These are phyloP conservation scores for Lysandra bellargus DNA, from an alignment of 2,888 invertebrate genomes.

Conservation along the genomic window DNA sequence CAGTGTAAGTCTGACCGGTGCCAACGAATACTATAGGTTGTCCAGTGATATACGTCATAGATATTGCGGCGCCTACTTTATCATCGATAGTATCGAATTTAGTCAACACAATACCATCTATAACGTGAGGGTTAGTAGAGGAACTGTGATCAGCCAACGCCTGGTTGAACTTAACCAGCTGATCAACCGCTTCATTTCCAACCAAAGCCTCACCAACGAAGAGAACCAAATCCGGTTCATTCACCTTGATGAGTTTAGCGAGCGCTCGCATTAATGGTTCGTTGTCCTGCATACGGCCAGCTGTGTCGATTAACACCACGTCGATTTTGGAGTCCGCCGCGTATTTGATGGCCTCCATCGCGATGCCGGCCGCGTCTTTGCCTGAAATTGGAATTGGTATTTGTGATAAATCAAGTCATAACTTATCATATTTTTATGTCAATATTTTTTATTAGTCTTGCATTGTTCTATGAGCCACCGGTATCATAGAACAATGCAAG, in stretches of 20 bases:
- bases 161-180: slow-evolving; percentile 98
- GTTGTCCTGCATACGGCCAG: slow-evolving; percentile 99
- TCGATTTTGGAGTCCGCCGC: slow-evolving; percentile 91
- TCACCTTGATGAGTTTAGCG: slow-evolving; percentile 97
- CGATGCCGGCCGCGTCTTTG: slow-evolving; percentile 99
- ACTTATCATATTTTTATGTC: neutral
- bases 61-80: slow-evolving; percentile 99
- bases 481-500: no score
- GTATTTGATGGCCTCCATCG: slow-evolving; percentile 96
- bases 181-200: slow-evolving; percentile 99
- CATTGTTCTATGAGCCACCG: no score
- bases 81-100: slow-evolving; percentile 99
- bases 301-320: slow-evolving; percentile 98
- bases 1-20: slow-evolving; percentile 99
- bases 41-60: slow-evolving; percentile 99
- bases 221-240: slow-evolving; percentile 98
- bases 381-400: slow-evolving; percentile 61
- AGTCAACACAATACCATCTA: slow-evolving; percentile 99
- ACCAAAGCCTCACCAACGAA: slow-evolving; percentile 99
- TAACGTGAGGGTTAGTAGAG: slow-evolving; percentile 90
- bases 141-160: slow-evolving; percentile 95
- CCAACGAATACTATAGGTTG: slow-evolving; percentile 99
- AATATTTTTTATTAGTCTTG: neutral
- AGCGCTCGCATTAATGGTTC: slow-evolving; percentile 99
- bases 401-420: neutral